Conservation (phyloP, 2,797 vertebrate species). For the Aselliscus stoliczkanus region DNA sequence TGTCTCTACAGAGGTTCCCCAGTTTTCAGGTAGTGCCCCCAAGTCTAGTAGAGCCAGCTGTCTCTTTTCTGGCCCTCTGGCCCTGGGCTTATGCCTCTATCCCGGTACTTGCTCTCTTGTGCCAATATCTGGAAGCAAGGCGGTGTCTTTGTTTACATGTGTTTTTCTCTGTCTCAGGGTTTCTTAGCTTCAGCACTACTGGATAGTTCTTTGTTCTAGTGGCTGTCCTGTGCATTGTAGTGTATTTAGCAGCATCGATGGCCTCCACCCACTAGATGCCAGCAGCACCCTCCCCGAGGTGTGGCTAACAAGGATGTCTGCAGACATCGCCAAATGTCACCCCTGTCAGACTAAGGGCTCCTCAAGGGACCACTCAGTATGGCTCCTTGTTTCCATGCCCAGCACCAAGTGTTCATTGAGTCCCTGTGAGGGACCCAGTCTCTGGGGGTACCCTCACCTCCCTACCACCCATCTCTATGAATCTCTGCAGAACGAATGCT, state of each 20-base stretch:
- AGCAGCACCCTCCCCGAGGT: not conserved
- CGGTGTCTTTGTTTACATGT: rapidly evolving
- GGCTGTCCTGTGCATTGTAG: not conserved
- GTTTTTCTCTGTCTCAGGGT: not conserved
- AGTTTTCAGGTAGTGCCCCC: not conserved
- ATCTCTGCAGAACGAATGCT: not conserved
- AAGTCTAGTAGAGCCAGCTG: no score
- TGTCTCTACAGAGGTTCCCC: not conserved
- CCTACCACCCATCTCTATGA: not conserved
- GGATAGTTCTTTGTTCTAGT: not conserved
- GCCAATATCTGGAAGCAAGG: not conserved
- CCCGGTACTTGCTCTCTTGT: not conserved
- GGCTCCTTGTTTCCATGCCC: not conserved
- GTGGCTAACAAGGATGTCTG: not conserved
- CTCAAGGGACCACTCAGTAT: not conserved
- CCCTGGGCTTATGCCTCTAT: not conserved
- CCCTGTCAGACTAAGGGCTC: not conserved
- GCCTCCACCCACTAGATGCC: not conserved
- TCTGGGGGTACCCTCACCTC: not conserved
- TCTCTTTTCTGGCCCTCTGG: not conserved
- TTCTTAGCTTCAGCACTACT: rapidly evolving
- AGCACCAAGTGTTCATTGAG: not conserved
- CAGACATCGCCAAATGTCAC: not conserved
- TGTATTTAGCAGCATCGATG: not conserved
- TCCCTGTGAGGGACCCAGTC: not conserved